phyloP scores from a whole-genome alignment of 2,113 vertebrate genomes.

The Desmodus rotundus region DNA sequence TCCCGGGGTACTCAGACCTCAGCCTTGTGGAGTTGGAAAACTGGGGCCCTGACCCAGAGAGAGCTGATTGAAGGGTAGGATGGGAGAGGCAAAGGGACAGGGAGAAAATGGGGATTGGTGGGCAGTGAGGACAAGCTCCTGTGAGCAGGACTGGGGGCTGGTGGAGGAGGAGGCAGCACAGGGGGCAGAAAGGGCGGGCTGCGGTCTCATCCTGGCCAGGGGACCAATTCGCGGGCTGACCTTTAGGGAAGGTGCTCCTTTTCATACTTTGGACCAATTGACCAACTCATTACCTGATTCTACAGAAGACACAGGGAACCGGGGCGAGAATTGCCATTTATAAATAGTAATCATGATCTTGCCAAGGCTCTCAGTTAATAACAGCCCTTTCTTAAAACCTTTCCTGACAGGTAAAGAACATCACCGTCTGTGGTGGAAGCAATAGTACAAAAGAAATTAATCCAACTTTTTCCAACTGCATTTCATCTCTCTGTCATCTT shows the following conservation, averaged over 20 bases:
- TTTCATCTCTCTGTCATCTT: background rate
- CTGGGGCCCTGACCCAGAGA: background rate
- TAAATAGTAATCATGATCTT: background rate
- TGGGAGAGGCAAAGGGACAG: background rate
- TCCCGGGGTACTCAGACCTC: background rate
- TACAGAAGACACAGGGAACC: background rate
- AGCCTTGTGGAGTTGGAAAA: background rate
- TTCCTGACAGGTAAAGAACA: background rate
- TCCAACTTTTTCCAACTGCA: background rate
- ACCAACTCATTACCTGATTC: background rate
- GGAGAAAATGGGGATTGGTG: background rate
- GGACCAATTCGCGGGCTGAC: background rate
- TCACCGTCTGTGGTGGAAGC: background rate
- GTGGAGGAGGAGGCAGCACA: no score
- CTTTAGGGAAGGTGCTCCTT: background rate
- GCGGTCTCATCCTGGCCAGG: background rate
- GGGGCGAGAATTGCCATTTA: background rate
- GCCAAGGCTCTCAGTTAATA: background rate
- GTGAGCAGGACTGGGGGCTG: background rate
- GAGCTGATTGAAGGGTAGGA: background rate
- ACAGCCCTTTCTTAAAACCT: background rate
- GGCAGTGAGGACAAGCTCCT: background rate
- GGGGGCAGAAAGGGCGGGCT: background rate
- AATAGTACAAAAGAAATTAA: background rate
- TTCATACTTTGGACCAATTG: background rate